Evolutionary conservation across 1,140 invertebrate species (phyloP).

Genomic region (Telenomus remus): DNA sequence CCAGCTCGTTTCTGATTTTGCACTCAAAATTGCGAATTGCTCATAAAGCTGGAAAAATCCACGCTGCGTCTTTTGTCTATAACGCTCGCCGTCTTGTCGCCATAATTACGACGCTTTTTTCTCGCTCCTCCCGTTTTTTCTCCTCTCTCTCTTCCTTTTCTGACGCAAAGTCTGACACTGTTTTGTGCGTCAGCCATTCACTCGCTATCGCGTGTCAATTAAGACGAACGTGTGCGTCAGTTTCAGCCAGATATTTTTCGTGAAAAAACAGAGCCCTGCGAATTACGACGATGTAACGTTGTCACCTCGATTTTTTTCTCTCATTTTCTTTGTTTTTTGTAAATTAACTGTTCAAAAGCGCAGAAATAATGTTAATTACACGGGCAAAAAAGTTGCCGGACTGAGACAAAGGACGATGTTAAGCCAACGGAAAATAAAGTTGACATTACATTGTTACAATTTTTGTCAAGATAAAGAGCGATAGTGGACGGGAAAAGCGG

Average conservation of each 20-base stretch:
- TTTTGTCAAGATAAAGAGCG: constrained; percentile 10
- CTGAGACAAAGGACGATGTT: constrained; percentile 18
- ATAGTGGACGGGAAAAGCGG: constrained; percentile 7
- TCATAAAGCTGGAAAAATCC: constrained; percentile 49
- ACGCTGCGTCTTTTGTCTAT: constrained; percentile 33
- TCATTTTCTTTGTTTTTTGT: neutral
- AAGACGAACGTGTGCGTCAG: constrained; percentile 9
- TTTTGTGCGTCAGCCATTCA: constrained; percentile 20
- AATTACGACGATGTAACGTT: neutral
- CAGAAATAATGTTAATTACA: constrained; percentile 1
- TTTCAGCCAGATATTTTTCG: constrained; percentile 11
- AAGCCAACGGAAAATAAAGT: constrained; percentile 21
- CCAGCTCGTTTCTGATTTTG: constrained; percentile 44
- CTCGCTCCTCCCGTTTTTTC: constrained; percentile 8
- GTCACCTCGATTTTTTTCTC: neutral
- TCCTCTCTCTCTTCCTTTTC: no score
- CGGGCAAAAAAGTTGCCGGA: constrained; percentile 20
- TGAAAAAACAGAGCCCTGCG: no score
- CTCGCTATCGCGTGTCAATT: constrained; percentile 21
- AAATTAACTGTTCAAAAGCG: neutral
- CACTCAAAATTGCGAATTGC: constrained; percentile 39
- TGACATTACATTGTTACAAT: constrained; percentile 24
- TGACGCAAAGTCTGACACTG: constrained; percentile 16
- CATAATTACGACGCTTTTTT: constrained; percentile 29
- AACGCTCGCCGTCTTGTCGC: constrained; percentile 23